Base-by-base conservation (phyloP, 1,140 invertebrate genomes). In the Globodera ellingtonae region DNA sequence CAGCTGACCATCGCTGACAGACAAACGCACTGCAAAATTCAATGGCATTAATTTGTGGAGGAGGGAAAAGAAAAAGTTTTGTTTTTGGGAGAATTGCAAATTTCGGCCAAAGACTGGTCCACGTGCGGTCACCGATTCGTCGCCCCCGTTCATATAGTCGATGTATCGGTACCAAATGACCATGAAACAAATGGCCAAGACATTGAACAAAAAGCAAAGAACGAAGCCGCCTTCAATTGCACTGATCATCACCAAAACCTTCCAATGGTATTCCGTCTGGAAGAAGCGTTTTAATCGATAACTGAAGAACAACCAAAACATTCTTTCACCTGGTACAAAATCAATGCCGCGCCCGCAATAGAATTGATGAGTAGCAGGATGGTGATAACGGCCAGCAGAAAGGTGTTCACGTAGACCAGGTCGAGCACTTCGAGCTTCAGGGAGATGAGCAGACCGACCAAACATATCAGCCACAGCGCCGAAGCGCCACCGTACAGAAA, bases 151-250 rank as follows among this genome's bases (percentile, higher is more conserved):
- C 85, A 89, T 89, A 72, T 88, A 89, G 65, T 82, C 80, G 72
- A 88, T 88, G 81, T 88, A 88, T 15, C 84, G 88, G 69, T 81
- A 86, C 87, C 88, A 89, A 44, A 83, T 82, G 13, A 89, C 80
- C 46, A 83, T 77, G 35, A 88, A 82, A 13, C 56, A 46, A 9
- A 89, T 62, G 48, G 85, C 84, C 18, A 84, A 47, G 3, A 81
- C 13, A 24, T 78, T 73, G 59, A 87, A 82, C 18, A 86, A 79
- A 47, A 86, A 86, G 65, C 83, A 79, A 7, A 88, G 71, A 21
- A 89, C 44, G 44, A 89, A 74, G 46, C 81, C 83, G 35, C 82
- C 85, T 44, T 81, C 80, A 8, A 81, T 83, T 62, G 83, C 82
- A 7, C 74, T 66, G 59, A 88, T 84, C 10, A 79, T 24, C 18